Base-by-base conservation (phyloP, 2,888 invertebrate species). In the Acronicta alni region DNA sequence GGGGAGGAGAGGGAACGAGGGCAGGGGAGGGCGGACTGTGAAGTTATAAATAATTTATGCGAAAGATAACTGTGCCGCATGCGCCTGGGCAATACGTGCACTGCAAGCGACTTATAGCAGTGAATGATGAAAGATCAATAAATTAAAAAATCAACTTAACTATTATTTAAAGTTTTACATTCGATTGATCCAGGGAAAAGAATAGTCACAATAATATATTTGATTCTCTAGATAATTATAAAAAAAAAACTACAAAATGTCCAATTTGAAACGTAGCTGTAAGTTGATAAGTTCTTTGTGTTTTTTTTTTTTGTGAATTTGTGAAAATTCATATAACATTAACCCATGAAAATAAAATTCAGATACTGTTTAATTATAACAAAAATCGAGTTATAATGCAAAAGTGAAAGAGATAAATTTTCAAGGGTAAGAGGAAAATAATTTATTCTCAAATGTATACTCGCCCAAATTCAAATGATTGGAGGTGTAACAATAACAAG, bases 11-110 rank as follows among this genome's bases (percentile, higher is more conserved):
- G 42, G 51, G 43, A 37, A 16, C 53, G 47, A 45, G 67, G 55
- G 63, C 48, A 39, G 48, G 49, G 71, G 73, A 69, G 78, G 75
- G 77, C 68, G 79, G 75, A 77, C 68, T 77, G 75, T 66, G 67
- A 77, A 79, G 77, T 81, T 84, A 87, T 86, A 83, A 86, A 86
- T 88, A 87, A 87, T 87, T 78, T 80, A 89, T 85, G 78, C 81
- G 72, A 80, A 80, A 87, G 86, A 88, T 89, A 90, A 87, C 86
- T 85, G 86, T 84, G 79, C 75, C 55, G 67, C 82, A 79, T 86
- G 85, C 82, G 83, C 81, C 72, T 69, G 75, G 69, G 64, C 65
- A 57, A 79, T 83, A 81, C 79, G 77, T 72, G 72, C 75, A 75
- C 67, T 75, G 72, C 69, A 72, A 66, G 54, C 61, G 51, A 56